A percentile compares a stretch with the other conserved stretches of the same genome.
phyloP scores from a whole-genome alignment of 2,888 invertebrate genomes.

The Coelogynopora nodosa region DNA sequence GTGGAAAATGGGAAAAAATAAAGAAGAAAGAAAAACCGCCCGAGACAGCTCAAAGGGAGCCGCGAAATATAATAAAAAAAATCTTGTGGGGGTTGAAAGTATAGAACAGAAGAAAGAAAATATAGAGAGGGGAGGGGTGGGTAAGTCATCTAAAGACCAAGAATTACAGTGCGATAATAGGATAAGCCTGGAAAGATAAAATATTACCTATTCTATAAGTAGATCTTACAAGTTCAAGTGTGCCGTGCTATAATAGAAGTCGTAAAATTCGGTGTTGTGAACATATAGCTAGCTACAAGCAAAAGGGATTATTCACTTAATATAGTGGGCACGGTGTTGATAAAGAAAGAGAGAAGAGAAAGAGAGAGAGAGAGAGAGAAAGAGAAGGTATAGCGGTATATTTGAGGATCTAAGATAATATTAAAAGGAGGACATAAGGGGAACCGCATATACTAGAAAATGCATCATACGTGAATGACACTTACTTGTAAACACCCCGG shows the following conservation, averaged over 20 bases:
- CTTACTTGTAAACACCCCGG: no score
- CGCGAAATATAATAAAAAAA: background rate
- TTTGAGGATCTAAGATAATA: no score
- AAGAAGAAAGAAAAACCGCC: background rate
- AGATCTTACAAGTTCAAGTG: no score
- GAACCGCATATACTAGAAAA: background rate
- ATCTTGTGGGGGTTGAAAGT: background rate
- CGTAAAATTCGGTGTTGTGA: background rate
- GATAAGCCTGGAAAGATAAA: no score
- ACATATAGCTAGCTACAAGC: background rate
- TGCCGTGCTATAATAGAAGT: no score
- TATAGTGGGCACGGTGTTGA: background rate
- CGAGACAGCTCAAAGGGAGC: background rate
- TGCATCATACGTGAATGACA: no score
- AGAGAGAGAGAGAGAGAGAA: background rate
- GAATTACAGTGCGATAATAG: background rate
- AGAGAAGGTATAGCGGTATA: background rate
- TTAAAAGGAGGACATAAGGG: background rate
- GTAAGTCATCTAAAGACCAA: background rate
- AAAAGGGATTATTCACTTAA: background rate
- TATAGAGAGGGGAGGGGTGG: background rate
- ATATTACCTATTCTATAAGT: no score
- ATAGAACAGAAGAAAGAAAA: background rate
- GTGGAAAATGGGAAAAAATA: background rate
- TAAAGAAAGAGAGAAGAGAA: background rate